Percentiles rank a stretch among this genome's conserved stretches.
Conservation (phyloP, 2,797 vertebrate species). For the Hyperoplus lanceolatus region DNA sequence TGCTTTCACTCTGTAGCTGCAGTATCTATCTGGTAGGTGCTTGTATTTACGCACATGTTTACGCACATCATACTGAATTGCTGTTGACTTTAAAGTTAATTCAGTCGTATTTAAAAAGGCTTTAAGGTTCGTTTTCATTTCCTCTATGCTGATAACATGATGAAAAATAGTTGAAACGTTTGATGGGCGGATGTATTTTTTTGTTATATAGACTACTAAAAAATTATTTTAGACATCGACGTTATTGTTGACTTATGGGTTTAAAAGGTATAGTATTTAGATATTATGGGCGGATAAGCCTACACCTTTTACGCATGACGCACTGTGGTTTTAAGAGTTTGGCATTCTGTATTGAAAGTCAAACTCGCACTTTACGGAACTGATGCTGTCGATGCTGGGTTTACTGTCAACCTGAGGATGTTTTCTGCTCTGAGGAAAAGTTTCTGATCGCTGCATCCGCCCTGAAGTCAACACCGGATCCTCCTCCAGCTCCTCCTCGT, state of each 20-base stretch:
- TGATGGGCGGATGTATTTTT: background rate
- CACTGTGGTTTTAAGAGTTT: conserved; percentile 31
- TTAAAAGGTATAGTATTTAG: background rate
- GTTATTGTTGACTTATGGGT: background rate
- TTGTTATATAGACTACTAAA: background rate
- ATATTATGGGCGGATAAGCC: too few species aligned
- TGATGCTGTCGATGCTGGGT: conserved; percentile 85
- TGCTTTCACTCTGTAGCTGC: conserved; percentile 9
- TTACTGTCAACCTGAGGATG: conserved; percentile 81
- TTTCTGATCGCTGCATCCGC: conserved; percentile 79
- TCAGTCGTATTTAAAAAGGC: background rate
- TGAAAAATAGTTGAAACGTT: conserved; percentile 4
- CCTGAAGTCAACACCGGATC: conserved; percentile 15
- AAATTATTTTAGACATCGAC: background rate
- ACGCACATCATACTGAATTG: background rate
- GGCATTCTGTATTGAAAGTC: conserved; percentile 74
- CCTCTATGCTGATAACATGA: background rate
- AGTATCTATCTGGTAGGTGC: conserved; percentile 11
- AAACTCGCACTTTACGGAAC: conserved; percentile 86
- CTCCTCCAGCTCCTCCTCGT: conserved; percentile 29
- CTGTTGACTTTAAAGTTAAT: background rate
- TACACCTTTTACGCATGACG: conserved; percentile 36
- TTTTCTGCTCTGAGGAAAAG: conserved; percentile 65
- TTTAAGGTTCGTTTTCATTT: background rate
- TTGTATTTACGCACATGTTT: conserved; percentile 9